Evolutionary conservation across 2,797 vertebrate species (phyloP), one percentile per base, ranked within the genome.

Genomic region (Sphaeramia orbicularis): DNA sequence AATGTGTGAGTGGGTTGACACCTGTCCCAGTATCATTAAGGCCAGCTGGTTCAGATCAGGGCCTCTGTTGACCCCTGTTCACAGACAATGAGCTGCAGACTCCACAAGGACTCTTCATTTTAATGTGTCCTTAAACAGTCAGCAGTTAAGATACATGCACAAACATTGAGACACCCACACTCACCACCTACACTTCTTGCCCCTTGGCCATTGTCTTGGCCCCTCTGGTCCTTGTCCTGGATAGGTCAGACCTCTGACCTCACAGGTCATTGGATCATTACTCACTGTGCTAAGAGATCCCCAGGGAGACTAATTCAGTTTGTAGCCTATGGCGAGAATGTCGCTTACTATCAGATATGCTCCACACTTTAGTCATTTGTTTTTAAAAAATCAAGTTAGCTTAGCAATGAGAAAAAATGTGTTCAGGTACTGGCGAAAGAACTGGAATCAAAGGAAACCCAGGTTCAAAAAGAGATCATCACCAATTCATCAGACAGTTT

Each of bases 161-260:
- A 75, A 65, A 75, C 66, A 82, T 12, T 43, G 61, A 86, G 52
- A 81, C 83, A 42, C 87, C 85, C 80, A 86, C 83, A 18, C 54
- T 58, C 59, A 6, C 73, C 75, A 74, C 82, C 75, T 79, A 87
- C 84, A 71, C 47, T 40, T 62, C 73, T 56, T 76, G 74, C 64
- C 85, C 74, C 80, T 52, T 65, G 78, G 72, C 66, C 80, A 57
- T 38, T 67, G 65, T 74, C 74, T 30, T 53, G 74, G 54, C 58
- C 72, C 58, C 40, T 65, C 63, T 27, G 16, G 5, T 38, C 67
- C 67, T 57, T 81, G 85, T 83, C 90, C 86, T 76, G 57, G 44
- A 42, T 37, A 73, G 85, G 84, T 77, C 84, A 81, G 72, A 52
- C 80, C 88, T 86, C 80, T 89, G 82, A 90, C 87, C 83, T 42